Base-by-base conservation (phyloP, 2,797 vertebrate genomes). In the Spinus olivaceus region DNA sequence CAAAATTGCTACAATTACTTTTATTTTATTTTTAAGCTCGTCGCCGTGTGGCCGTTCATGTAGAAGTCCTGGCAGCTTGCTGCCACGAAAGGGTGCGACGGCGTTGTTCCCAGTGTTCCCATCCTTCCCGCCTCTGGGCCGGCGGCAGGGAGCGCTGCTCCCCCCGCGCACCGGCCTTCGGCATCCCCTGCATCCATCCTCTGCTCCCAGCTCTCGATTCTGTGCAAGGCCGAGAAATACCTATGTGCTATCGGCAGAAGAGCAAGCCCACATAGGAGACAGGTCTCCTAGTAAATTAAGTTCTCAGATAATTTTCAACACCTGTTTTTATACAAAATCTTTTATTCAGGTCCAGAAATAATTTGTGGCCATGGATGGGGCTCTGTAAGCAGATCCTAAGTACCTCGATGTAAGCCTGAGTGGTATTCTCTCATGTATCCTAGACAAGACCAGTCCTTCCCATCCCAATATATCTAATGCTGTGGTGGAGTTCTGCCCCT, bases 81-180 rank as follows among this genome's bases (percentile, higher is more conserved):
- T 51, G 51, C 27, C 67, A 8, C 15, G 6, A 35, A 30, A 47
- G 6, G 46, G 8, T 12, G 37, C 7, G 32, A 15, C 39, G 6
- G 32, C 2, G 2, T 5, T 15, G 14, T 10, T 79, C 2, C 59
- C n/a, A 5, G 33, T 2, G 27, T 14, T 6, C 11, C 6, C 50
- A 2, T 47, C 41, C 22, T 27, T 35, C 11, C 32, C 7, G 8
- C 2, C 20, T 0, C 49, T 5, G 33, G 15, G 44, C 67, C 12
- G 73, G 81, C 73, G 57, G 89, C 83, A 70, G 90, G 72, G 81
- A 95, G 84, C 71, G 71, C 92, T 94, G 71, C 44, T 20, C 14
- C 17, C 19, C 20, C 47, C 89, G 39, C 7, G 9, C 64, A 4
- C 24, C 4, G 13, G 6, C 35, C n/a, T 9, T 8, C 3, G 16